Conservation (phyloP, 2,888 invertebrate genomes). For the Pocota personata region DNA sequence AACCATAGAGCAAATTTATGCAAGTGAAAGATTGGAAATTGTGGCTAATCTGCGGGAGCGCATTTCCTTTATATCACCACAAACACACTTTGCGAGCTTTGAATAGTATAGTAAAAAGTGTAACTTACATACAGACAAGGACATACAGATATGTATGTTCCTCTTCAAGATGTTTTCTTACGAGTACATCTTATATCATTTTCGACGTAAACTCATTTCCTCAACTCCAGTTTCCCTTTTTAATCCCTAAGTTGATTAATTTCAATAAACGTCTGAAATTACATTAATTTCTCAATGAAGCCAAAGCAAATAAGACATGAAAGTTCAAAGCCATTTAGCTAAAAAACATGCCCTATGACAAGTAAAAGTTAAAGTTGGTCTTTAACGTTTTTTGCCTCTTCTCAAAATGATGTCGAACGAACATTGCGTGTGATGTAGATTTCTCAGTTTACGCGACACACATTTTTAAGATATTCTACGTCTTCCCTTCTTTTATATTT, state of each 20-base stretch:
- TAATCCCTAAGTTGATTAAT: slow-evolving; percentile 20
- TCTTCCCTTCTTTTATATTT: neutral
- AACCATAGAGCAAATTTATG: neutral
- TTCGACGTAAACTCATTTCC: neutral
- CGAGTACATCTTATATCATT: neutral
- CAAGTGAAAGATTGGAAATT: neutral
- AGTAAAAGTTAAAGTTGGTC: slow-evolving; percentile 7
- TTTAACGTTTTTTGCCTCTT: neutral
- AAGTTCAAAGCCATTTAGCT: slow-evolving; percentile 6
- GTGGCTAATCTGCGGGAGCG: neutral
- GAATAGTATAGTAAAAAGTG: too few species aligned
- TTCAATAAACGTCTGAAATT: slow-evolving; percentile 29
- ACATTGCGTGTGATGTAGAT: neutral
- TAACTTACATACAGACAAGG: too few species aligned
- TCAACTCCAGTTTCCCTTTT: neutral
- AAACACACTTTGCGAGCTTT: neutral
- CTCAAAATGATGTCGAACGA: neutral
- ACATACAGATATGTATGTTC: too few species aligned
- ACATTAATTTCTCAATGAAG: neutral
- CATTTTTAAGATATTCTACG: slow-evolving; percentile 6
- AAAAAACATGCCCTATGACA: neutral
- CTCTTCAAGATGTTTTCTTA: too few species aligned
- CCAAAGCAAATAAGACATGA: slow-evolving; percentile 27
- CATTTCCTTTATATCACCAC: neutral
- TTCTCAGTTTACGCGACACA: neutral